These are phyloP conservation scores for Holacanthus passer DNA, from an alignment of 2,113 vertebrate genomes.

Conservation along the genomic window DNA sequence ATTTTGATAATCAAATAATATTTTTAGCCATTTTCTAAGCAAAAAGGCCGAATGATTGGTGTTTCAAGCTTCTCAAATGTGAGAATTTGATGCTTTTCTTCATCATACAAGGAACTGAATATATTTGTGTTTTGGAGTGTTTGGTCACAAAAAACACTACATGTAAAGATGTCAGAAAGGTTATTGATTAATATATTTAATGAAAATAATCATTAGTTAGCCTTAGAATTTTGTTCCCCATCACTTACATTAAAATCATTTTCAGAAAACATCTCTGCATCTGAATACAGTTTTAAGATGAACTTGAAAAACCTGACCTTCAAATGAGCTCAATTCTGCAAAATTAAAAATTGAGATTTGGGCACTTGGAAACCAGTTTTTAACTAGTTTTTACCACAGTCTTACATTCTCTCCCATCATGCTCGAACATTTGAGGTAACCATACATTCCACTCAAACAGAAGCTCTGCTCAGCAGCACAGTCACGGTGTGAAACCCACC, in stretches of 20 bases:
- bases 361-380: not conserved
- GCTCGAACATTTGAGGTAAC: not conserved
- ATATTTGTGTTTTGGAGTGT: not conserved
- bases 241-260: too few species aligned
- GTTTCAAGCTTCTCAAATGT: not conserved
- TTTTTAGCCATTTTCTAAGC: not conserved
- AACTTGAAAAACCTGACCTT: not conserved
- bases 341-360: not conserved
- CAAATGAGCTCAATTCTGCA: not conserved
- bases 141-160: not conserved
- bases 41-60: too few species aligned
- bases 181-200: too few species aligned
- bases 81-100: too few species aligned
- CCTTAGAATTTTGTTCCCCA: too few species aligned
- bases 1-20: not conserved
- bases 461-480: conserved; percentile 24
- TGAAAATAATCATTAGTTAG: not conserved
- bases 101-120: not conserved
- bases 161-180: not conserved
- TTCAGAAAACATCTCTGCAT: not conserved
- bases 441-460: conserved; percentile 28
- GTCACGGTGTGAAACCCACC: conserved; percentile 65
- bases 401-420: not conserved
- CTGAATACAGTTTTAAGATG: not conserved
- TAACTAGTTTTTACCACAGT: too few species aligned